Evolutionary conservation across 64 coral and sea anemone species (phyloP).

Genomic region (Montipora sp.): DNA sequence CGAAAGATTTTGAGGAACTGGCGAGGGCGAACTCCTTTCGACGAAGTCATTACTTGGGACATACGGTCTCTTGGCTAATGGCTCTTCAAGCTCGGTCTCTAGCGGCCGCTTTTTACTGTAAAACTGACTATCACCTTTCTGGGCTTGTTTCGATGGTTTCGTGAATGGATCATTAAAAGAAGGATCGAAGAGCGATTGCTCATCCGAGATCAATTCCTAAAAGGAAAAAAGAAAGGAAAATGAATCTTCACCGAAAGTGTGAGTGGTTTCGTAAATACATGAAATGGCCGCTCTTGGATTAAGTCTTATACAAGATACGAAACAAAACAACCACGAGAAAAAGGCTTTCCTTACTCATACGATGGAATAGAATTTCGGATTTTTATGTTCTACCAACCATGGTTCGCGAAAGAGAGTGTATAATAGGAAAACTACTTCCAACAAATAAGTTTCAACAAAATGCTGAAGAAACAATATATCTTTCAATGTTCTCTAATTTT

Average conservation of each 20-base stretch:
- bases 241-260: background rate
- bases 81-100: conserved; percentile 87
- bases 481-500: background rate
- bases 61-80: conserved; percentile 82
- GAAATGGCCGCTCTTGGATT: background rate
- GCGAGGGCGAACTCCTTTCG: conserved; percentile 89
- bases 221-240: background rate
- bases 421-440: background rate
- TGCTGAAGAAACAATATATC: conserved; percentile 39
- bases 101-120: conserved; percentile 85
- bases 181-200: conserved; percentile 96
- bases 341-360: background rate
- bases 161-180: conserved; percentile 86
- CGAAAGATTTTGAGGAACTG: conserved; percentile 80
- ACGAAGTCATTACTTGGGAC: conserved; percentile 93
- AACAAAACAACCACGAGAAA: background rate
- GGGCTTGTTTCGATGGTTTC: conserved; percentile 82
- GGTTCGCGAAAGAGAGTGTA: background rate
- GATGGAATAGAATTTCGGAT: background rate
- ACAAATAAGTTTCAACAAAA: conserved; percentile 14
- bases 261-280: background rate
- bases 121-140: conserved; percentile 70
- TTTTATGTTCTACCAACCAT: background rate
- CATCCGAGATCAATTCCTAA: conserved; percentile 85
- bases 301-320: background rate